Evolutionary conservation across 1,140 invertebrate genomes (phyloP).

Genomic region (Lamellibrachia luymesi): DNA sequence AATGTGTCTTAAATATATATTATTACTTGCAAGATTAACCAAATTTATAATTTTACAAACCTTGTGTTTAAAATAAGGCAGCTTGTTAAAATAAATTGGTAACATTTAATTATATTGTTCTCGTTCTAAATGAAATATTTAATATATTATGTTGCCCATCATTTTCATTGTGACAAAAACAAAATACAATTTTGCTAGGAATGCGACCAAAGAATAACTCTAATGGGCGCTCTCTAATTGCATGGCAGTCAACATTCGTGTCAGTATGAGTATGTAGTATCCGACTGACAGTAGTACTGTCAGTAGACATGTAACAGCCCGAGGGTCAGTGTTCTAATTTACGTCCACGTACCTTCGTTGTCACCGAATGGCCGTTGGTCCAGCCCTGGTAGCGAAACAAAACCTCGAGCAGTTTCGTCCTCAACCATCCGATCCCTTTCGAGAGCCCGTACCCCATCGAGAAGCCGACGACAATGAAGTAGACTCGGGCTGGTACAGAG

Average conservation of each 20-base stretch:
- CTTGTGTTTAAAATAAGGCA: no score
- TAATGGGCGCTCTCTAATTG: neutral
- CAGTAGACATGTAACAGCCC: neutral
- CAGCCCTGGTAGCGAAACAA: conserved; percentile 12
- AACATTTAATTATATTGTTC: neutral
- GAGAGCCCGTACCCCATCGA: neutral
- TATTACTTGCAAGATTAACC: no score
- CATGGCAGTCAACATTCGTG: neutral
- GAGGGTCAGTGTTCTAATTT: neutral
- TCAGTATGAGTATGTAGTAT: neutral
- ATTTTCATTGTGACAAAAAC: neutral
- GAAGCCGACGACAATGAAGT: conserved; percentile 11
- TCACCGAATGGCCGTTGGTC: neutral
- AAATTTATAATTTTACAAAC: no score
- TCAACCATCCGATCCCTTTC: conserved; percentile 1
- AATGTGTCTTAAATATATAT: no score
- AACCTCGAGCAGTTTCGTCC: neutral
- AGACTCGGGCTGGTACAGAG: neutral
- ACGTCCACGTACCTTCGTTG: neutral
- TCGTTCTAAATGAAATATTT: no score
- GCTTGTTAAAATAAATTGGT: neutral
- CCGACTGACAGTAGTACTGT: neutral
- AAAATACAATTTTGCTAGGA: neutral
- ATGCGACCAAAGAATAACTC: neutral
- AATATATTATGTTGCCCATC: neutral